Percentiles rank a stretch among this genome's conserved stretches.
These are phyloP conservation scores for Apistogramma diplotaenia DNA, from an alignment of 2,113 vertebrate species.

Conservation along the genomic window DNA sequence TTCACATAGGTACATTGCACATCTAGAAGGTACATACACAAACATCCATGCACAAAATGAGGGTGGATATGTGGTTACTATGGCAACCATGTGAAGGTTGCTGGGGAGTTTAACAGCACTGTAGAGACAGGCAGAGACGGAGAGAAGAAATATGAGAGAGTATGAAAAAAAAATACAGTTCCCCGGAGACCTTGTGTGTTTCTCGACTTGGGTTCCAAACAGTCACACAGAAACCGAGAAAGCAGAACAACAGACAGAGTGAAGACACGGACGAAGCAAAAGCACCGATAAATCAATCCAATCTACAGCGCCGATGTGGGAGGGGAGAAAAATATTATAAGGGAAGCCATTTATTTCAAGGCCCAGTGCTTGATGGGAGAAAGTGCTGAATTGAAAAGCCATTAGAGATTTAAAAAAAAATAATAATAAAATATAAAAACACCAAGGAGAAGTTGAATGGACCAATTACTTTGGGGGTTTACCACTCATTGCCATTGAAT, in stretches of 20 bases:
- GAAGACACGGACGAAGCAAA: background rate
- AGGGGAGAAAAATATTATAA: background rate
- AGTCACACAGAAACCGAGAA: background rate
- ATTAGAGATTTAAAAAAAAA: conserved; percentile 28
- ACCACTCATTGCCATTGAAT: background rate
- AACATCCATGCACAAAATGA: background rate
- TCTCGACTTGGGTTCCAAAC: background rate
- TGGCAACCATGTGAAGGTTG: conserved; percentile 55
- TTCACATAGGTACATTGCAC: background rate
- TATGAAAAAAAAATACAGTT: background rate
- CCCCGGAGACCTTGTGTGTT: background rate
- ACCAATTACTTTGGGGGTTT: conserved; percentile 34
- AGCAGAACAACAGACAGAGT: background rate
- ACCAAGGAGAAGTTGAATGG: conserved; percentile 27
- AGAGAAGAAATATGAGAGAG: background rate
- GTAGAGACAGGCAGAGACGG: conserved; percentile 5
- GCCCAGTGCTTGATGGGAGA: conserved; percentile 24
- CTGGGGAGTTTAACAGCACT: conserved; percentile 22
- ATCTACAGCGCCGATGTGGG: conserved; percentile 25
- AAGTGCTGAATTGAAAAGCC: conserved; percentile 36
- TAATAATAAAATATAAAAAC: background rate
- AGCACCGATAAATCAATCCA: conserved; percentile 13
- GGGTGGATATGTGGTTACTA: conserved; percentile 40
- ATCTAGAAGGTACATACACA: background rate
- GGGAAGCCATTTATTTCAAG: conserved; percentile 46